A percentile compares a stretch with the other conserved stretches of the same genome.
Evolutionary conservation across 2,113 vertebrate genomes (phyloP).

Genomic region (Rhea americana): DNA sequence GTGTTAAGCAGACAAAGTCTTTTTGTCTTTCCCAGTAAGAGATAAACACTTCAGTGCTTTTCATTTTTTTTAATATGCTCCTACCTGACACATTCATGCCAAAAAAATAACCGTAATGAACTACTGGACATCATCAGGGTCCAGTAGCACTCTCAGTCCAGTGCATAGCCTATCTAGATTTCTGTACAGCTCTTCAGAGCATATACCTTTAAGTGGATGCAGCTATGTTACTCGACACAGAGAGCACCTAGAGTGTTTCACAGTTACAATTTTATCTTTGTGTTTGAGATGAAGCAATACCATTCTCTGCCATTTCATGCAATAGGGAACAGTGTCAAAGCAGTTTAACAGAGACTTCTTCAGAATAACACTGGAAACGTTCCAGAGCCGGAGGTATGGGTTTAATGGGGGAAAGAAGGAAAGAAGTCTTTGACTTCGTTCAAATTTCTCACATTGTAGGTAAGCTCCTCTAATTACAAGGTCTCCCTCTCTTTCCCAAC

Average conservation of each 20-base stretch:
- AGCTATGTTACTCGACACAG: not conserved
- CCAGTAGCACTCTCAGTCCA: not conserved
- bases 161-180: not conserved
- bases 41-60: not conserved
- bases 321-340: not conserved
- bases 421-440: not conserved
- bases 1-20: not conserved
- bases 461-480: not conserved
- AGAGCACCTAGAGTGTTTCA: not conserved
- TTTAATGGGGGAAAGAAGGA: not conserved
- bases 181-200: not conserved
- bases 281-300: not conserved
- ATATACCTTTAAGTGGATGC: not conserved
- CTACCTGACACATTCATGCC: not conserved
- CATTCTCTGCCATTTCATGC: not conserved
- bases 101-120: not conserved
- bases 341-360: not conserved
- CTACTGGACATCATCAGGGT: no score
- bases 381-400: not conserved
- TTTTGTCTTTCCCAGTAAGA: not conserved
- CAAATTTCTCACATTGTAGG: not conserved
- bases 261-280: not conserved
- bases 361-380: not conserved
- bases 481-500: not conserved
- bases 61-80: not conserved